Evolutionary conservation across 2,797 vertebrate genomes (phyloP).

Genomic region (Cossypha heuglini): DNA sequence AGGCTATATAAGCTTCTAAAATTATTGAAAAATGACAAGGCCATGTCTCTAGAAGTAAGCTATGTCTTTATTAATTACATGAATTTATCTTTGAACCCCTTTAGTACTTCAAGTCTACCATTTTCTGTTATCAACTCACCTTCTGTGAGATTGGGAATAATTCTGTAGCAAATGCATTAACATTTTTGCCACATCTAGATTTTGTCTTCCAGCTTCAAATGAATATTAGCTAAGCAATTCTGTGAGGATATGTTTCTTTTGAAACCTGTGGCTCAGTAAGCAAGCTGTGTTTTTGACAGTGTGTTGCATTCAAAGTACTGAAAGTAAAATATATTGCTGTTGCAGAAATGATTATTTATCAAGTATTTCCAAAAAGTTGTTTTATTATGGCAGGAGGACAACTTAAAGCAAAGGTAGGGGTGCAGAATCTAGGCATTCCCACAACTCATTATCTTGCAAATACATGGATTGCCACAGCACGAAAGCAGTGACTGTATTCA

Average conservation of each 20-base stretch:
- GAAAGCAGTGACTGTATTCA: background rate
- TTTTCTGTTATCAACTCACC: background rate
- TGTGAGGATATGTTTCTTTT: background rate
- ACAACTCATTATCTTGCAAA: constrained; percentile 24
- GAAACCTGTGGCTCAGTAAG: background rate
- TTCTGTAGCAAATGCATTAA: background rate
- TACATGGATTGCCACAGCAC: background rate
- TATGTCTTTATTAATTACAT: background rate
- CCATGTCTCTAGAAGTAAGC: background rate
- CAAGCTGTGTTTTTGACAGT: background rate
- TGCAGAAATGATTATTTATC: background rate
- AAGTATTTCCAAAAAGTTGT: background rate
- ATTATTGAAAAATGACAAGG: background rate
- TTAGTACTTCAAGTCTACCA: background rate
- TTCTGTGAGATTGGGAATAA: background rate
- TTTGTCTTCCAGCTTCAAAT: background rate
- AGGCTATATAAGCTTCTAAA: background rate
- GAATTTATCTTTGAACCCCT: background rate
- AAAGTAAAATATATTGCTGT: background rate
- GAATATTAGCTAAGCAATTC: background rate
- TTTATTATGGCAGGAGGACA: background rate
- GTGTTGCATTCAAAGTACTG: background rate
- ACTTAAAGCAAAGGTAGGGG: background rate
- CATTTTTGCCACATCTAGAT: background rate
- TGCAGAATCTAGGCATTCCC: background rate